These are phyloP conservation scores for Hepsetus odoe DNA, from an alignment of 2,113 vertebrate species.

Conservation along the genomic window DNA sequence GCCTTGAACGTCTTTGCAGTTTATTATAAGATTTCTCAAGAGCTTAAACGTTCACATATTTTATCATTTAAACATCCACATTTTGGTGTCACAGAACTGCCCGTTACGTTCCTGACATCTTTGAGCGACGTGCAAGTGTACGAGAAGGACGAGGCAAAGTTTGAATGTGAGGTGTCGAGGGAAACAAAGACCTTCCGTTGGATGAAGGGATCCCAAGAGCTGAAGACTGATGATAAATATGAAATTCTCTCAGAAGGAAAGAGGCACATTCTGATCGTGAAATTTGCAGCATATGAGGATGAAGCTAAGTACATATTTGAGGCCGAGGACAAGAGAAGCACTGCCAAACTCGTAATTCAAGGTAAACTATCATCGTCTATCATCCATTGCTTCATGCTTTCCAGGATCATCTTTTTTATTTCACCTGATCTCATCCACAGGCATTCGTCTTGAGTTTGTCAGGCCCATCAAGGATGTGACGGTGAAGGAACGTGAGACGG, in stretches of 20 bases:
- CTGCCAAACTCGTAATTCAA: conserved; percentile 89
- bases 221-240: conserved; percentile 82
- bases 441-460: conserved; percentile 94
- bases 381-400: background rate
- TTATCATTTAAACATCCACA: background rate
- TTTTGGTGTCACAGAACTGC: conserved; percentile 84
- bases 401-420: background rate
- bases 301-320: conserved; percentile 97
- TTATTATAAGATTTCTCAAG: background rate
- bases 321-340: conserved; percentile 92
- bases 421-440: conserved; percentile 64
- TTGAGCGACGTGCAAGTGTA: conserved; percentile 91
- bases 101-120: conserved; percentile 90
- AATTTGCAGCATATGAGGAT: conserved; percentile 88
- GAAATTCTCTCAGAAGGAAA: conserved; percentile 85
- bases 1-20: background rate
- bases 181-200: conserved; percentile 88
- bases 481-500: conserved; percentile 94
- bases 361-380: conserved; percentile 68
- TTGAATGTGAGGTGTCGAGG: conserved; percentile 93
- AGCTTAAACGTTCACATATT: too few species aligned
- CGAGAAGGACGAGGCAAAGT: conserved; percentile 93
- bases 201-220: conserved; percentile 91
- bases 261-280: conserved; percentile 82
- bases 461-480: conserved; percentile 94